A percentile compares a stretch with the other conserved stretches of the same genome.
Evolutionary conservation across 2,113 vertebrate species (phyloP).

Genomic region (Zapus hudsonius): DNA sequence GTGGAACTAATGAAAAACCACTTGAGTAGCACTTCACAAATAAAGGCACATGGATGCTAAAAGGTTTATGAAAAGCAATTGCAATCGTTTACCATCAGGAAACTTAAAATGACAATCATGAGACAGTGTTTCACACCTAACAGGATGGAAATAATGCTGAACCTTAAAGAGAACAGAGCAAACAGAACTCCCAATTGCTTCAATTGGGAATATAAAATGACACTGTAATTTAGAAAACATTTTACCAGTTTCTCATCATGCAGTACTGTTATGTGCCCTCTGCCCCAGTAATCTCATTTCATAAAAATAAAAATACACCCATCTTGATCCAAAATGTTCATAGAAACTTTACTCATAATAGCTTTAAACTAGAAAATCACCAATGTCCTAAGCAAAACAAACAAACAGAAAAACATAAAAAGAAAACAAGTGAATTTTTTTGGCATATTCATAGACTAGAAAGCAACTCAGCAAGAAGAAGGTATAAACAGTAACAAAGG

Average conservation of each 20-base stretch:
- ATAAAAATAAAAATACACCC: neutral
- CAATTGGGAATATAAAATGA: neutral
- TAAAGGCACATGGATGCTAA: neutral
- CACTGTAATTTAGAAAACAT: neutral
- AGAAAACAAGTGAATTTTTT: neutral
- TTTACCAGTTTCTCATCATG: neutral
- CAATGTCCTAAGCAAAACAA: neutral
- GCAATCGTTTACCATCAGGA: neutral
- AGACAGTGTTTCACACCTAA: neutral
- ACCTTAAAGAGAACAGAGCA: neutral
- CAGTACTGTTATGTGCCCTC: neutral
- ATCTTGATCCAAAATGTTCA: neutral
- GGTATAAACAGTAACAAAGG: neutral
- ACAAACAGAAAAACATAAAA: no score
- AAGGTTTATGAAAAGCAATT: slow-evolving; percentile 17
- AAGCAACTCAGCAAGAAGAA: neutral
- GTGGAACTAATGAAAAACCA: neutral
- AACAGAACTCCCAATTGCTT: neutral
- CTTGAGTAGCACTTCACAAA: neutral
- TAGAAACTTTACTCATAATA: neutral
- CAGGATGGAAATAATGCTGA: neutral
- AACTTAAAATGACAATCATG: slow-evolving; percentile 9
- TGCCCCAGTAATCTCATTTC: neutral
- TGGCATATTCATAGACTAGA: neutral
- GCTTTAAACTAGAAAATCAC: neutral